Conservation (phyloP, 2,113 vertebrate genomes). For the Heteronetta atricapilla region DNA sequence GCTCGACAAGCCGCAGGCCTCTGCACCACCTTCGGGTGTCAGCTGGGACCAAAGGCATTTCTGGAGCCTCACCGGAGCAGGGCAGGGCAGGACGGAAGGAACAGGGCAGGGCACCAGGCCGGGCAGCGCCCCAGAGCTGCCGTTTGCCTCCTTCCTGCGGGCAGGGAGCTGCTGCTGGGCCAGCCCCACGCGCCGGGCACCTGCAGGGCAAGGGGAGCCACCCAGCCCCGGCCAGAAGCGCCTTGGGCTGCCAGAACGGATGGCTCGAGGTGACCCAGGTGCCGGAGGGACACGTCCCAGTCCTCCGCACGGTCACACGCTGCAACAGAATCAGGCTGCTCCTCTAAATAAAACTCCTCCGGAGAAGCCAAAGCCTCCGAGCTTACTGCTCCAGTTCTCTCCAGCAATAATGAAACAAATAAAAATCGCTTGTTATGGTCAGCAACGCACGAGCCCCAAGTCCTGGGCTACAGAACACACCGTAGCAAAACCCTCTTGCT, state of each 20-base stretch:
- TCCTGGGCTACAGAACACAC: not conserved
- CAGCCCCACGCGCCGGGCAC: not conserved
- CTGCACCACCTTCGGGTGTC: not conserved
- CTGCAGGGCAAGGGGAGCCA: not conserved
- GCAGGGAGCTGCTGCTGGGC: not conserved
- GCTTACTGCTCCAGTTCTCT: not conserved
- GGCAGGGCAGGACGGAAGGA: not conserved
- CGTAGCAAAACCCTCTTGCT: constrained; percentile 6
- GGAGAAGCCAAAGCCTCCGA: constrained; percentile 12
- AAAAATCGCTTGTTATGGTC: constrained; percentile 58
- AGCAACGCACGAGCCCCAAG: not conserved
- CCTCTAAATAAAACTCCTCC: constrained; percentile 15
- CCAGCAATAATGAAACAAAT: constrained; percentile 1
- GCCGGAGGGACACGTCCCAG: not conserved
- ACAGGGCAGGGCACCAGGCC: not conserved
- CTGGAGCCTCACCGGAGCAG: not conserved
- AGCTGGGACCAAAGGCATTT: not conserved
- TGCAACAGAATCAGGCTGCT: not conserved
- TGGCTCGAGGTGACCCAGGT: not conserved
- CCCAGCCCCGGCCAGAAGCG: not conserved
- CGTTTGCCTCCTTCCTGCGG: not conserved
- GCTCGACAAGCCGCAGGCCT: not conserved
- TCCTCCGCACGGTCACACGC: not conserved
- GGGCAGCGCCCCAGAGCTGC: not conserved
- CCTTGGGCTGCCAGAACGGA: not conserved